Evolutionary conservation across 2,113 vertebrate species (phyloP).

Genomic region (Dissostichus mawsoni): DNA sequence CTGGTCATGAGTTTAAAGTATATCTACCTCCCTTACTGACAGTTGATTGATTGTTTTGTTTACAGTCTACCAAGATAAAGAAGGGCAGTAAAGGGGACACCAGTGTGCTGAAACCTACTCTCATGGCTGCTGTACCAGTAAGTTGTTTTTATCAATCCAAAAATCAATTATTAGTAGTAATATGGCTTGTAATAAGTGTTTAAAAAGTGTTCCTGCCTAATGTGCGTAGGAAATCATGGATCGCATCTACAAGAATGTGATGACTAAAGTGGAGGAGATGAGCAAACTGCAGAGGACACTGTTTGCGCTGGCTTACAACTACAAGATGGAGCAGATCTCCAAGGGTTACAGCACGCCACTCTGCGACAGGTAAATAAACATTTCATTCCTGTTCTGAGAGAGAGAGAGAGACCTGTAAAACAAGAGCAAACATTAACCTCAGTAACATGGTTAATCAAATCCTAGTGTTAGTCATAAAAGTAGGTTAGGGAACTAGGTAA

Average conservation of each 20-base stretch:
- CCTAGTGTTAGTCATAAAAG: background rate
- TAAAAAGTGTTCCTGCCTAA: background rate
- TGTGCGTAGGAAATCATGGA: conserved; percentile 96
- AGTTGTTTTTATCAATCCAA: conserved; percentile 60
- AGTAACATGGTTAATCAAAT: conserved; percentile 18
- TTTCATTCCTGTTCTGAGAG: background rate
- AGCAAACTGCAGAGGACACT: conserved; percentile 91
- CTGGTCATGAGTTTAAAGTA: too few relatives aligned
- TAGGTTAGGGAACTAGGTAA: background rate
- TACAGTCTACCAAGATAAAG: conserved; percentile 97
- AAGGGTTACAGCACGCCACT: conserved; percentile 92
- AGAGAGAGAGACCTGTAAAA: background rate
- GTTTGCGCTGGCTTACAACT: conserved; percentile 97
- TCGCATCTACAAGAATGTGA: conserved; percentile 98
- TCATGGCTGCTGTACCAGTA: conserved; percentile 98
- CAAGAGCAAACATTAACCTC: conserved; percentile 10
- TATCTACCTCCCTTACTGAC: background rate
- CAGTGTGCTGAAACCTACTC: conserved; percentile 91
- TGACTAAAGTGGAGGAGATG: conserved; percentile 98
- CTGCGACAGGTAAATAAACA: conserved; percentile 89
- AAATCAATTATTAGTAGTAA: background rate
- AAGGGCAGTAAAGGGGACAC: conserved; percentile 98
- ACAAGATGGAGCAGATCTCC: conserved; percentile 98
- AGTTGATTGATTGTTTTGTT: conserved; percentile 16
- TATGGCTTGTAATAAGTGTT: background rate